Evolutionary conservation across 2,888 invertebrate genomes (phyloP), one percentile per base, ranked within the genome.

Genomic region (Nowickia ferox): DNA sequence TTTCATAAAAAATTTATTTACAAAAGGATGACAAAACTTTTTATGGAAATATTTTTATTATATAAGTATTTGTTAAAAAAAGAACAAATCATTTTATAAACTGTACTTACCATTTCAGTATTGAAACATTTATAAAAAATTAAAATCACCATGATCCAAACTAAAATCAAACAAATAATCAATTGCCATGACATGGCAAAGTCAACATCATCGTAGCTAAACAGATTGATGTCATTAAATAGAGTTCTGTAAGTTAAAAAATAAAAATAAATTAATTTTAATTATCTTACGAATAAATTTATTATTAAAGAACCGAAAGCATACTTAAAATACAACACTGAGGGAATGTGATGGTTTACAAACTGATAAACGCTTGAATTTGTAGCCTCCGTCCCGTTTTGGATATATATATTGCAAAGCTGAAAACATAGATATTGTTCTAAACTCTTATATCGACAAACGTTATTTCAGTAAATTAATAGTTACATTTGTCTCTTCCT

Each of bases 161-260:
- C 19, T 0, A 90, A 5, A 4, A 88, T 0, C 1, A 88, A 88
- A 17, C 88, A 89, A 1, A 88, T 69, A 3, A 89, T 63, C 42
- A 92, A 66, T 13, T 87, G 78, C 92, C 92, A 92, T 0, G 92
- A 92, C 53, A 91, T 83, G 1, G 85, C 82, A n/a, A 74, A 87
- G 0, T 84, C 85, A 59, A 68, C 42, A 65, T 88, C 85, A 78
- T 79, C 44, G 65, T 76, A 69, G 71, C 13, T 66, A 40, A 87
- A 88, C 63, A 84, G 17, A 46, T 87, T 80, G 10, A 77, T 22
- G 48, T 87, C 81, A n/a, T 81, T 80, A 40, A 88, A 84, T 11
- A 88, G 80, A 1, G 77, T 42, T 68, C 88, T 88, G 40, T 11
- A 42, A n/a, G 57, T 61, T 69, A 13, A 19, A 46, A 42, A 30